Evolutionary conservation across 2,888 invertebrate species (phyloP), one percentile per base, ranked within the genome.

Genomic region (Temnothorax rugatulus): DNA sequence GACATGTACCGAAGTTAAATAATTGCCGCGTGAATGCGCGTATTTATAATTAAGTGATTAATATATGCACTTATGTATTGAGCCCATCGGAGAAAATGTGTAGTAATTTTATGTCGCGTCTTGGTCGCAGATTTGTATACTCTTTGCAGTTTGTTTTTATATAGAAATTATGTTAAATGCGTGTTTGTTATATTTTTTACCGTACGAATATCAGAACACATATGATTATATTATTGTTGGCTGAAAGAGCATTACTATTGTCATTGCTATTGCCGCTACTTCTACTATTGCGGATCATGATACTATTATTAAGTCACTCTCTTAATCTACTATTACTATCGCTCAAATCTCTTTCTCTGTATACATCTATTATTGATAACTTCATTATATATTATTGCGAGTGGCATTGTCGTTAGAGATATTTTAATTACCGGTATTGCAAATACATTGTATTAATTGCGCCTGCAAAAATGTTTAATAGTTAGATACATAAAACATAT

Each of bases 401-500:
- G 61, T 90, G 83, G 82, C 82, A 75, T 90, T 84, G 71, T 83
- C 54, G 73, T 87, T 89, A 90, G 84, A 89, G 83, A 85, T 87
- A 85, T 69, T 88, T 87, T 66, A 47, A 66, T 90, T 90, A 89
- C 86, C 84, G 83, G 75, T 90, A 86, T 89, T 89, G 85, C 82
- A 86, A 54, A 84, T 88, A 88, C 79, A 81, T 89, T 90, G 74
- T 84, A 88, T 91, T 87, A 88, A 81, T 88, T 88, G 82, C 59
- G 79, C 76, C 83, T 84, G 83, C 83, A 85, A 88, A 86, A 73
- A 86, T 84, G 83, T 90, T 83, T 88, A 91, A 88, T 88, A 89
- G 82, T 91, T 90, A 88, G 84, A 89, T 87, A 90, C 84, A 87
- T 91, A 87, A 90, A 91, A 90, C 90, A 90, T 90, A 90, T 90